Conservation (phyloP, 2,888 invertebrate genomes). For the Synanthedon andrenaeformis region DNA sequence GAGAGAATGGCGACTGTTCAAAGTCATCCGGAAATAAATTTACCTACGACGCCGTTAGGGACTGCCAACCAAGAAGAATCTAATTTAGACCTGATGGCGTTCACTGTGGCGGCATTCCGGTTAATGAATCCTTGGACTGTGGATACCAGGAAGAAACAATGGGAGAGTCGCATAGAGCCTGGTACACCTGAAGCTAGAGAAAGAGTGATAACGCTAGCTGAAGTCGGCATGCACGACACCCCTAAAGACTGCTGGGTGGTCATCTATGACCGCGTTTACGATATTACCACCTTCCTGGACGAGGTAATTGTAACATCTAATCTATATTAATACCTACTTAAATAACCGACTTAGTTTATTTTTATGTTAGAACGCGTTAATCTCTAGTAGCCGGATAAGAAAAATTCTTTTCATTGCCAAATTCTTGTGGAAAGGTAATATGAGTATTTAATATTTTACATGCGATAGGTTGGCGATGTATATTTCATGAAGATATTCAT, state of each 20-base stretch:
- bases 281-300: conserved; percentile 80
- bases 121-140: conserved; percentile 55
- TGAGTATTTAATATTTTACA: neutral
- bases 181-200: conserved; percentile 48
- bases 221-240: conserved; percentile 82
- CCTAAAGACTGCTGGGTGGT: conserved; percentile 85
- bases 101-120: conserved; percentile 62
- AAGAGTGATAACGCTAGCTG: conserved; percentile 74
- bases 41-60: conserved; percentile 33
- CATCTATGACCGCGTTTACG: conserved; percentile 88
- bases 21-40: conserved; percentile 39
- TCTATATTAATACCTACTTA: neutral
- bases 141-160: conserved; percentile 27
- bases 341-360: too few relatives aligned
- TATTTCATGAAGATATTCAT: too few relatives aligned
- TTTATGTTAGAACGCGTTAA: neutral
- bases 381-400: neutral
- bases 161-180: conserved; percentile 31
- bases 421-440: neutral
- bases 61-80: conserved; percentile 29
- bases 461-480: too few relatives aligned
- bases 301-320: conserved; percentile 60
- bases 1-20: conserved; percentile 51
- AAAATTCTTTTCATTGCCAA: neutral
- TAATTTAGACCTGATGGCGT: conserved; percentile 49